These are phyloP conservation scores for Macrophya alboannulata DNA, from an alignment of 2,888 invertebrate genomes.

Conservation along the genomic window DNA sequence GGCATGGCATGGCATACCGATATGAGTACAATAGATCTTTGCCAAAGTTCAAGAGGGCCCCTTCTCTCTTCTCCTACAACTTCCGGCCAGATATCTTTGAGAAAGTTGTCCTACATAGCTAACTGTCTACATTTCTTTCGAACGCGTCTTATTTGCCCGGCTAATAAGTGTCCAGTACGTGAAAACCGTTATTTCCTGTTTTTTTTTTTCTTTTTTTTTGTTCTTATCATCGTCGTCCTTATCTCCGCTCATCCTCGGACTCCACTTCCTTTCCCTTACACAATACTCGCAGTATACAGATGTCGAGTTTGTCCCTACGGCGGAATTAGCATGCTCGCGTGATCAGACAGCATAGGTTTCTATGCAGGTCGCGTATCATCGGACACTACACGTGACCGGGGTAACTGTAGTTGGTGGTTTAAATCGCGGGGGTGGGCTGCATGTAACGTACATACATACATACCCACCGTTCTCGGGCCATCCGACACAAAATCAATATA, in stretches of 20 bases:
- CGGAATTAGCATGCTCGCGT: constrained; percentile 50
- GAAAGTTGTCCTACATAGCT: neutral
- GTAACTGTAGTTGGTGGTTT: constrained; percentile 69
- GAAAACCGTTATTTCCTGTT: constrained; percentile 51
- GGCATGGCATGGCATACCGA: constrained; percentile 31
- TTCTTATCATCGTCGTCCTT: constrained; percentile 28
- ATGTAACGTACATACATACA: neutral
- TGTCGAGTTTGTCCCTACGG: constrained; percentile 30
- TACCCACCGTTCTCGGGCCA: constrained; percentile 31
- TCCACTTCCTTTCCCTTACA: constrained; percentile 65
- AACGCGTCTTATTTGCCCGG: neutral
- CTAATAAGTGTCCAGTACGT: neutral
- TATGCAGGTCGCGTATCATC: constrained; percentile 76
- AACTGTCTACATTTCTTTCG: constrained; percentile 15
- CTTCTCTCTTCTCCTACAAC: neutral
- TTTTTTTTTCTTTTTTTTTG: constrained; percentile 48
- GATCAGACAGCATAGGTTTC: constrained; percentile 65
- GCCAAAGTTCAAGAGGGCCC: constrained; percentile 34
- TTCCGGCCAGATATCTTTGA: neutral
- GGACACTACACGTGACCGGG: constrained; percentile 78
- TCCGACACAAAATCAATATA: constrained; percentile 58
- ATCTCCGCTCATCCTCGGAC: constrained; percentile 48
- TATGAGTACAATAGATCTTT: constrained; percentile 51
- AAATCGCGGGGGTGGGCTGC: constrained; percentile 58
- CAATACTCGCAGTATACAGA: constrained; percentile 63